These are phyloP conservation scores for Tridacna gigas DNA, from an alignment of 2,888 invertebrate genomes.

Conservation along the genomic window DNA sequence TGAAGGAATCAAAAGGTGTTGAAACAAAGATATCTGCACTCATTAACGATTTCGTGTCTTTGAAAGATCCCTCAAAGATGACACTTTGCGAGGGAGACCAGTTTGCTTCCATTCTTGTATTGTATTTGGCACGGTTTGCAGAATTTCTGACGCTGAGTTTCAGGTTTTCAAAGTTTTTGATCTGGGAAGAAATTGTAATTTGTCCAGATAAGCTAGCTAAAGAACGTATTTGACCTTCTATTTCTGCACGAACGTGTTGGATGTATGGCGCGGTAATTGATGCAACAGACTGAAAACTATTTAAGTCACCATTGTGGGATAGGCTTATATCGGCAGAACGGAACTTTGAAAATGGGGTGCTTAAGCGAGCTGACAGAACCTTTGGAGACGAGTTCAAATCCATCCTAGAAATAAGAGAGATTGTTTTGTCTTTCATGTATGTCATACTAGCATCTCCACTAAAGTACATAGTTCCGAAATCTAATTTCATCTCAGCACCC, in stretches of 20 bases:
- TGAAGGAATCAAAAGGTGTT: slow-evolving; percentile 43
- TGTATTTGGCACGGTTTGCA: slow-evolving; percentile 22
- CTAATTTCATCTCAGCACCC: slow-evolving; percentile 43
- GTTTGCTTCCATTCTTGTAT: slow-evolving; percentile 33
- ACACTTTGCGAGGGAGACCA: slow-evolving; percentile 47
- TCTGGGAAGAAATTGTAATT: slow-evolving; percentile 47
- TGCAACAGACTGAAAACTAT: slow-evolving; percentile 42
- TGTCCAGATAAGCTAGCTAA: slow-evolving; percentile 27
- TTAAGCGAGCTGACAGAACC: slow-evolving; percentile 11
- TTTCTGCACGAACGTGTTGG: slow-evolving; percentile 31
- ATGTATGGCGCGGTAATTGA: slow-evolving; percentile 30
- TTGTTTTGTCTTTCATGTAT: slow-evolving; percentile 48
- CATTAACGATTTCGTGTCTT: slow-evolving; percentile 17
- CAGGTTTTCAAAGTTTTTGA: slow-evolving; percentile 50
- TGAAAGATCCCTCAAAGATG: slow-evolving; percentile 25
- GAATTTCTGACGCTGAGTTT: slow-evolving; percentile 39
- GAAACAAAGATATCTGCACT: slow-evolving; percentile 25
- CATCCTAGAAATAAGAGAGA: slow-evolving; percentile 34
- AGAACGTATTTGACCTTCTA: slow-evolving; percentile 32
- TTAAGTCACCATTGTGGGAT: slow-evolving; percentile 35
- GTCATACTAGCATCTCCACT: slow-evolving; percentile 41
- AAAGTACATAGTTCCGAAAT: slow-evolving; percentile 18
- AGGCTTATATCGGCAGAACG: slow-evolving; percentile 34
- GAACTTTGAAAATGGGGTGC: slow-evolving; percentile 49
- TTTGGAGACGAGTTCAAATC: slow-evolving; percentile 33